Evolutionary conservation across 2,888 invertebrate species (phyloP), one percentile per base, ranked within the genome.

Genomic region (Biston stratarius): DNA sequence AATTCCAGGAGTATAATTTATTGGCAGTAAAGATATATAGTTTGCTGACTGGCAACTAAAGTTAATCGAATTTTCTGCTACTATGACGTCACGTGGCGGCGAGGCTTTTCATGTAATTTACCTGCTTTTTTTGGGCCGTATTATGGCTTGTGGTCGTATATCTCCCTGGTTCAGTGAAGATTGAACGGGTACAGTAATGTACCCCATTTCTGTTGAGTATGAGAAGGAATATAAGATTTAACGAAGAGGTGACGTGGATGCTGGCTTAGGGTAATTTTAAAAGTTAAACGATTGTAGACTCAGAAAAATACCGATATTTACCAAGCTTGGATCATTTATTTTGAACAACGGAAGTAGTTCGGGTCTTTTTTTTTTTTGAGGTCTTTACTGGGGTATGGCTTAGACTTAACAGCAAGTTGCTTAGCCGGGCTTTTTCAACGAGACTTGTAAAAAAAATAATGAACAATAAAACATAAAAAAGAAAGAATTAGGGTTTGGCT

Each of bases 31-130:
- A 82, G 77, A 79, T 80, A 82, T 79, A 81, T 84, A 83, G 83
- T 83, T 84, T 86, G 88, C 89, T 88, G 88, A 88, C 83, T 83
- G 74, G 81, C 82, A 77, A 80, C 80, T 82, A 80, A 80, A 87
- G 81, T 80, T 87, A 90, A 90, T 90, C 87, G 86, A 90, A 88
- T 88, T 86, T 90, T 91, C 88, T 87, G 88, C 86, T 81, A 78
- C 81, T 82, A 80, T 83, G 84, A 81, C 80, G 81, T 86, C 90
- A 90, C 88, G 89, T 89, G 62, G 47, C 36, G 47, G 56, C 56
- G 78, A 82, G 78, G 77, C 61, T 83, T 86, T 88, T 88, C 77
- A 59, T 67, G 83, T 86, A 85, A 84, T 86, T 86, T 84, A 86
- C 86, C 85, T 85, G 74, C 52, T 70, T 71, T 72, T 88, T 89